A percentile compares a stretch with the other conserved stretches of the same genome.
These are phyloP conservation scores for Hypsibius dujardini DNA, from an alignment of 1,140 invertebrate species.

Conservation along the genomic window DNA sequence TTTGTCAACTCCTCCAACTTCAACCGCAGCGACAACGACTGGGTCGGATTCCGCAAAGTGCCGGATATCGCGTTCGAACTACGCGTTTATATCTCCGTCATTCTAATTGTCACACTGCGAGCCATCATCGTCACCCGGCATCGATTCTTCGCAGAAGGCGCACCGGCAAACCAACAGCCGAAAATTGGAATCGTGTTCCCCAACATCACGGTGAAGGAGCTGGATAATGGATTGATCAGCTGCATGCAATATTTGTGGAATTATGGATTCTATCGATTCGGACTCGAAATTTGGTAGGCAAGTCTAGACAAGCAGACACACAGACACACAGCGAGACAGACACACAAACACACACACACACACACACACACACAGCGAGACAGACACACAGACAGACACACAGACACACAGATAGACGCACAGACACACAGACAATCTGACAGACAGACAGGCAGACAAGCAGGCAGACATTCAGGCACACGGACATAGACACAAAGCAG, in stretches of 20 bases:
- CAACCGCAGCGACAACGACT: slow-evolving; percentile 44
- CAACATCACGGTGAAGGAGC: slow-evolving; percentile 55
- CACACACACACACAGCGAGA: too few relatives aligned
- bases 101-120: slow-evolving; percentile 13
- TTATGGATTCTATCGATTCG: slow-evolving; percentile 85
- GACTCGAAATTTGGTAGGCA: slow-evolving; percentile 70
- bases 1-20: slow-evolving; percentile 26
- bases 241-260: slow-evolving; percentile 76
- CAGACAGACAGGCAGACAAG: too few relatives aligned
- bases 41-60: slow-evolving; percentile 69
- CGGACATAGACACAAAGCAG: too few relatives aligned
- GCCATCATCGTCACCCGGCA: slow-evolving; percentile 1
- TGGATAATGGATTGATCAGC: slow-evolving; percentile 58
- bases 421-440: too few relatives aligned
- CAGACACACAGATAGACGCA: too few relatives aligned
- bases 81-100: slow-evolving; percentile 13
- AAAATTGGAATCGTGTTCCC: slow-evolving; percentile 65
- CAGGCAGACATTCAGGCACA: too few relatives aligned
- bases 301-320: too few relatives aligned
- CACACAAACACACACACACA: too few relatives aligned
- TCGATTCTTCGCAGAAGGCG: slow-evolving; percentile 23
- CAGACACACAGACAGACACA: too few relatives aligned
- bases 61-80: slow-evolving; percentile 34
- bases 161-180: slow-evolving; percentile 39
- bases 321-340: too few relatives aligned